Evolutionary conservation across 2,888 invertebrate genomes (phyloP).

Genomic region (Alloscopus bannaensis): DNA sequence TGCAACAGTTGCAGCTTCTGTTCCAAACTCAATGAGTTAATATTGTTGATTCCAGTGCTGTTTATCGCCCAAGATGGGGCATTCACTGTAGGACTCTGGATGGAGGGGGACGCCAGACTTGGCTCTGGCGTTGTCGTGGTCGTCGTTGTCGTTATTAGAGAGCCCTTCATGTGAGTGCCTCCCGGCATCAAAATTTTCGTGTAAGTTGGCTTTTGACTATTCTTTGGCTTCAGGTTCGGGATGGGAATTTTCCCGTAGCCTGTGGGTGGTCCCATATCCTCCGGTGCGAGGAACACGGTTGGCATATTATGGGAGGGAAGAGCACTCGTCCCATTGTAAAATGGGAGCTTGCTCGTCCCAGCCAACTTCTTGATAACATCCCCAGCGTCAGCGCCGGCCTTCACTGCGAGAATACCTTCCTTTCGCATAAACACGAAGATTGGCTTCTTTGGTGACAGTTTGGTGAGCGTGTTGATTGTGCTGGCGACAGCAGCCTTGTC

Average conservation of each 20-base stretch:
- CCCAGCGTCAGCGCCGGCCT: conserved; percentile 70
- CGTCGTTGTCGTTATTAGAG: conserved; percentile 35
- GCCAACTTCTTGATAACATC: conserved; percentile 73
- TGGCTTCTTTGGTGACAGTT: conserved; percentile 72
- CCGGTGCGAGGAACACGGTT: conserved; percentile 71
- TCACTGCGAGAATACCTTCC: conserved; percentile 69
- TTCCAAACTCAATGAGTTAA: conserved; percentile 58
- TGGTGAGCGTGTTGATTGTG: conserved; percentile 70
- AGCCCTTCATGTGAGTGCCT: conserved; percentile 60
- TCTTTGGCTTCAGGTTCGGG: conserved; percentile 69
- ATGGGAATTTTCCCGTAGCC: conserved; percentile 72
- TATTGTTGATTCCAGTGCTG: conserved; percentile 45
- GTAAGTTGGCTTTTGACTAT: conserved; percentile 67
- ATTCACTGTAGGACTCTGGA: conserved; percentile 4
- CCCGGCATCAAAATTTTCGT: conserved; percentile 70
- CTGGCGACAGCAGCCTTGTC: conserved; percentile 63
- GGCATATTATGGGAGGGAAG: conserved; percentile 67
- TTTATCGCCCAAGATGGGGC: conserved; percentile 30
- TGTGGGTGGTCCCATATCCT: conserved; percentile 69
- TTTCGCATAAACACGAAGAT: conserved; percentile 72
- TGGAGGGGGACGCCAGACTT: neutral
- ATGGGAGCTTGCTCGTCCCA: conserved; percentile 72
- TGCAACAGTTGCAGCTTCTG: conserved; percentile 70
- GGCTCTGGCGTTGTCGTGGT: conserved; percentile 27
- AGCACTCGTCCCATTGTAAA: conserved; percentile 70